phyloP scores from a whole-genome alignment of 23 tunicate genomes.

The Trididemnum nubilum region DNA sequence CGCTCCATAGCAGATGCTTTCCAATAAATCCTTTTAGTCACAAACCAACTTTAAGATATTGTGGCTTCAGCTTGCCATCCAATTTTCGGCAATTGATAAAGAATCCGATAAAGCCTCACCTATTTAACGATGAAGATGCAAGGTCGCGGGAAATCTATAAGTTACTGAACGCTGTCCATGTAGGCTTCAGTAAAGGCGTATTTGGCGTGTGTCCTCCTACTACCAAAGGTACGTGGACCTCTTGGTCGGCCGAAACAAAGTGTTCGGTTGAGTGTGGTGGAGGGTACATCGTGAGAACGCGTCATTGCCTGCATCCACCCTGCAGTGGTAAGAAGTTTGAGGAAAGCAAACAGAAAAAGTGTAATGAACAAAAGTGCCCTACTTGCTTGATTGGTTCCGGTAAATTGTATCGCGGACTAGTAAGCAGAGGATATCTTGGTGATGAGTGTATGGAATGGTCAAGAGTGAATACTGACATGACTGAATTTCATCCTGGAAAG shows the following conservation, averaged over 20 bases:
- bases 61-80: constrained; percentile 13
- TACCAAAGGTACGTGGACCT: constrained; percentile 57
- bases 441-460: constrained; percentile 52
- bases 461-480: background rate
- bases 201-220: constrained; percentile 58
- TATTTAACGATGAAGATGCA: background rate
- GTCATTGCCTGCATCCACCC: constrained; percentile 66
- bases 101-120: constrained; percentile 2
- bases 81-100: background rate
- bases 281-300: constrained; percentile 28
- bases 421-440: constrained; percentile 28
- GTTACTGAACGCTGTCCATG: background rate
- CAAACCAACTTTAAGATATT: constrained; percentile 7
- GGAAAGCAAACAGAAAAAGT: background rate
- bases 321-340: constrained; percentile 17
- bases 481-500: constrained; percentile 29
- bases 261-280: constrained; percentile 76
- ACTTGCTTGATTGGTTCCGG: constrained; percentile 61
- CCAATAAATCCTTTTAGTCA: background rate
- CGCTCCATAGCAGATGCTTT: constrained; percentile 7
- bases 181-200: constrained; percentile 7
- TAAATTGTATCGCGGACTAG: constrained; percentile 42
- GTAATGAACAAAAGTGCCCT: constrained; percentile 68
- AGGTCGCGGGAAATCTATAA: background rate
- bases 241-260: constrained; percentile 38